A percentile compares a stretch with the other conserved stretches of the same genome.
Evolutionary conservation across 2,797 vertebrate species (phyloP).

Genomic region (Hyperoplus immaculatus): DNA sequence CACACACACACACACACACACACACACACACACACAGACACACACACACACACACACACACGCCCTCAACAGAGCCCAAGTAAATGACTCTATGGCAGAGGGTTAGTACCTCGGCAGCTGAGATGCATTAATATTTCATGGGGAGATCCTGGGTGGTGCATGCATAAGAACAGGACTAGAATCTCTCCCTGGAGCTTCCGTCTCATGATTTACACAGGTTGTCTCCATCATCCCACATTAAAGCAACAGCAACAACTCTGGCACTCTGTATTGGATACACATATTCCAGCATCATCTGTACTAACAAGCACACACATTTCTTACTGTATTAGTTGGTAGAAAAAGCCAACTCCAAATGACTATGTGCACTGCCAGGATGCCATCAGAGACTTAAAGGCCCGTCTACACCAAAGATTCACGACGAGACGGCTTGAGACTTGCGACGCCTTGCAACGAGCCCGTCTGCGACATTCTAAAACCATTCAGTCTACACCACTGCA

Average conservation of each 20-base stretch:
- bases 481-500: no score
- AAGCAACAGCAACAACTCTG: no score
- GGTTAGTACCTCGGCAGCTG: conserved; percentile 67
- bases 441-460: no score
- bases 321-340: background rate
- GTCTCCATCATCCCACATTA: conserved; percentile 39
- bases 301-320: background rate
- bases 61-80: conserved; percentile 45
- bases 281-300: background rate
- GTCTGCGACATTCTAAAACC: no score
- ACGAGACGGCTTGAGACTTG: no score
- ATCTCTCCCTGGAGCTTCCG: conserved; percentile 32
- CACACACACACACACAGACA: conserved; percentile 1
- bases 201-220: conserved; percentile 16
- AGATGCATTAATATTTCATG: conserved; percentile 79
- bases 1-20: conserved; percentile 29
- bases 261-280: background rate
- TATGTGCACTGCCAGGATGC: background rate
- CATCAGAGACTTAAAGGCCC: background rate
- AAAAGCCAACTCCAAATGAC: background rate
- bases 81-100: conserved; percentile 66
- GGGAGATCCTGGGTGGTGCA: conserved; percentile 67
- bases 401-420: no score
- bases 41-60: no score
- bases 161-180: conserved; percentile 55